Percentiles rank a stretch among this genome's conserved stretches.
Evolutionary conservation across 2,888 invertebrate genomes (phyloP).

Genomic region (Acanthosepion lycidas): DNA sequence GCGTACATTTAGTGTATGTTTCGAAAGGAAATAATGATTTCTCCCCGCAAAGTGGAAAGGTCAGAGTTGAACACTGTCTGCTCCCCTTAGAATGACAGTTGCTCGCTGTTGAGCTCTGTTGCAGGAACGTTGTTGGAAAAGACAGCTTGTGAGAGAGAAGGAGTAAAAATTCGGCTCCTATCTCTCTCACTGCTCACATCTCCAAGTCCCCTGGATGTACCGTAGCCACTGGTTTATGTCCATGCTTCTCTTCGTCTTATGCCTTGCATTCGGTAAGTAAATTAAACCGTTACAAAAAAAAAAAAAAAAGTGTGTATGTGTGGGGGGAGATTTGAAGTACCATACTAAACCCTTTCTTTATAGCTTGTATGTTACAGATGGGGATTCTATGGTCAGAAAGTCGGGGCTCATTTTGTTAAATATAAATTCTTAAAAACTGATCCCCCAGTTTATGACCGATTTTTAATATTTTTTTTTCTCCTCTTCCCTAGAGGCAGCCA

Average conservation of each 20-base stretch:
- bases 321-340: too few relatives aligned
- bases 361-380: too few relatives aligned
- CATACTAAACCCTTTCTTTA: too few relatives aligned
- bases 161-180: neutral
- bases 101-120: neutral
- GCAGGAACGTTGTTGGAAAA: neutral
- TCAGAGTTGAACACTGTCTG: conserved; percentile 21
- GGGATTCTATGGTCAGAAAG: too few relatives aligned
- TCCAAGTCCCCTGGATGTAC: neutral
- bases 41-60: neutral
- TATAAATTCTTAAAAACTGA: too few relatives aligned
- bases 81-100: neutral
- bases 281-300: neutral
- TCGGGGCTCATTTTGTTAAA: too few relatives aligned
- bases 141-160: neutral
- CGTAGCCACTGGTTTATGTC: neutral
- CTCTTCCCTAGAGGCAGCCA: too few relatives aligned
- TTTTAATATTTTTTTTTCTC: too few relatives aligned
- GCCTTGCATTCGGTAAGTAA: neutral
- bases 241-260: conserved; percentile 3
- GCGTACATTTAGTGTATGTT: too few relatives aligned
- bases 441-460: too few relatives aligned
- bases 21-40: neutral
- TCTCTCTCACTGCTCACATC: neutral
- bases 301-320: too few relatives aligned